Percentiles rank a stretch among this genome's conserved stretches.
Conservation (phyloP, 1,140 invertebrate species). For the Macrostomum lignano region DNA sequence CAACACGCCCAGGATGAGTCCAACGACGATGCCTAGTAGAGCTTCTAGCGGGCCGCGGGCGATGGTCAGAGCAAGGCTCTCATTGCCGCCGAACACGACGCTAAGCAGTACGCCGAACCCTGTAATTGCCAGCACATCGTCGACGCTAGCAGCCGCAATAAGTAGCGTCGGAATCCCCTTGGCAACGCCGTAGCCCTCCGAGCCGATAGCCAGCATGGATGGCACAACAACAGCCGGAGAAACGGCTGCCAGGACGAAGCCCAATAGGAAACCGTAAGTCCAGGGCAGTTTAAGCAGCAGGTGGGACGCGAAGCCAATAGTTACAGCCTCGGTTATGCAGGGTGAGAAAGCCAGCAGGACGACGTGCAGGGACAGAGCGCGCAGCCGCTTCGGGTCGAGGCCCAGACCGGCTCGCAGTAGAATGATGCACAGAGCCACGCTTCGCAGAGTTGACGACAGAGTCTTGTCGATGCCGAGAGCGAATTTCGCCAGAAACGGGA, state of each 20-base stretch:
- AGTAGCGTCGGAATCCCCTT: conserved; percentile 84
- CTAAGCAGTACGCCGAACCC: conserved; percentile 39
- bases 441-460: not conserved
- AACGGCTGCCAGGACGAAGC: conserved; percentile 58
- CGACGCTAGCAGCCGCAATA: conserved; percentile 61
- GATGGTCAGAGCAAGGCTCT: conserved; percentile 21
- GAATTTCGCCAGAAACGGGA: not conserved
- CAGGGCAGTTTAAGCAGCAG: not conserved
- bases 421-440: not conserved
- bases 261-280: conserved; percentile 5
- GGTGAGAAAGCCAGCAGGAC: not conserved
- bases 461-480: not conserved
- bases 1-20: conserved; percentile 41
- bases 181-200: conserved; percentile 54
- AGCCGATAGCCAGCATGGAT: conserved; percentile 47
- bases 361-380: not conserved
- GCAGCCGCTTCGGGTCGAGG: not conserved
- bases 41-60: conserved; percentile 46
- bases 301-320: not conserved
- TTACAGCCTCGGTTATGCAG: not conserved
- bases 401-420: conserved; percentile 2
- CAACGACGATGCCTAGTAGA: conserved; percentile 41
- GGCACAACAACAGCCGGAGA: conserved; percentile 80
- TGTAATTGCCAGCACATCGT: conserved; percentile 50
- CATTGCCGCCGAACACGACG: conserved; percentile 20